Base-by-base conservation (phyloP, 2,888 invertebrate species). In the Coremacera marginata region DNA sequence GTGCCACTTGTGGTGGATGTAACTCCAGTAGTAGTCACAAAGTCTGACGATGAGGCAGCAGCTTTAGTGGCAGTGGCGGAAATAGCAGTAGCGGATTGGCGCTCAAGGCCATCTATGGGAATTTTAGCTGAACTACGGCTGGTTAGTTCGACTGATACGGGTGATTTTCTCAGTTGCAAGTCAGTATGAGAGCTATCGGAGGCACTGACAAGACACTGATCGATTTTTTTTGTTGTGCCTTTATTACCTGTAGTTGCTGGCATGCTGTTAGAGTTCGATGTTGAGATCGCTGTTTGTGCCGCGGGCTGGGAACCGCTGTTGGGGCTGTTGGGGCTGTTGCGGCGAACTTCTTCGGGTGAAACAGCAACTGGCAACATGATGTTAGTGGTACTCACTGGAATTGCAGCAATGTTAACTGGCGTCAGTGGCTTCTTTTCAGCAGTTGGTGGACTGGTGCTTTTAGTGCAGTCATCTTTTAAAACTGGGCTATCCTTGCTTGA, bases 1-100 rank as follows among this genome's bases (percentile, higher is more conserved):
- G 82, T 84, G 77, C 87, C 88, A 79, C 89, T 86, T 27, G 88
- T 88, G 52, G 88, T 88, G 60, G 88, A 88, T 8, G 88, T 88
- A 34, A 89, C 88, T 51, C 87, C 87, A 19, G 79, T 79, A n/a
- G 85, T 83, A 51, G 82, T 78, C 57, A 81, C 81, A 19, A 82
- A 81, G 78, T 86, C 84, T 16, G 79, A 78, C 52, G 80, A 78
- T 72, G 79, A 75, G 49, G 77, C 44, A 31, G 70, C n/a, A 37
- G 71, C 37, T 19, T 19, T 70, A 5, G 52, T 70, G 34, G 14
- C 16, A 11, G 71, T 8, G n/a, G 60, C n/a, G 52, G 55, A 14
- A 19, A 37, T 19, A 11, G 37, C 14, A 22, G 25, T 25, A 72
- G 22, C 49, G 3, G 27, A 31, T 52, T 22, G 52, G 11, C 49